Conservation (phyloP, 2,888 invertebrate genomes). For the Rhimphoctona megacephalus region DNA sequence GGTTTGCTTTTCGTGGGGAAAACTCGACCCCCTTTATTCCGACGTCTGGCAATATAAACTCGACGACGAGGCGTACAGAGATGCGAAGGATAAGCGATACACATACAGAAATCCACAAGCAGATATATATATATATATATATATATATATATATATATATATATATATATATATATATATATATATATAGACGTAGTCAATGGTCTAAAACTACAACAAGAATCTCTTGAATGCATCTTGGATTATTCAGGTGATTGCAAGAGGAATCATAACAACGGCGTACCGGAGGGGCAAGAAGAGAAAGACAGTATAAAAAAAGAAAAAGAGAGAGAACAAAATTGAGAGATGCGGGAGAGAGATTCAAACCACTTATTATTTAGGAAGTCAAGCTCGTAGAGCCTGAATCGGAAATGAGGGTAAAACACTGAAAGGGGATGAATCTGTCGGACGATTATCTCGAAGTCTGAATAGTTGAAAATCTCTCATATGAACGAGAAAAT, state of each 20-base stretch:
- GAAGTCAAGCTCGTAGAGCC: background rate
- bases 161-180: background rate
- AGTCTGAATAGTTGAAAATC: conserved; percentile 3
- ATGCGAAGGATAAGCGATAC: conserved; percentile 27
- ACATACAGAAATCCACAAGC: background rate
- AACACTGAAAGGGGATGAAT: conserved; percentile 22
- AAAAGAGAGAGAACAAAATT: background rate
- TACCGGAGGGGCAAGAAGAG: background rate
- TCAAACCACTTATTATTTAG: conserved; percentile 20
- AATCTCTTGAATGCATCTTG: conserved; percentile 63
- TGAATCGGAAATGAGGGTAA: background rate
- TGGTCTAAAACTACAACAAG: conserved; percentile 53
- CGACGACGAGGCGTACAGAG: conserved; percentile 47
- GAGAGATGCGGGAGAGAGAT: background rate
- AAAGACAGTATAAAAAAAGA: background rate
- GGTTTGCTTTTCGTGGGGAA: conserved; percentile 61
- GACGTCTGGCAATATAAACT: conserved; percentile 63
- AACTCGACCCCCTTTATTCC: conserved; percentile 43
- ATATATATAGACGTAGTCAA: conserved; percentile 14
- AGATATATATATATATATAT: background rate
- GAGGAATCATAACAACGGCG: conserved; percentile 54
- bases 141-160: background rate
- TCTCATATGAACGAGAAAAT: conserved; percentile 13
- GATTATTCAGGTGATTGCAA: conserved; percentile 65
- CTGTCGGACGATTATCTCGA: background rate